Evolutionary conservation across 2,888 invertebrate genomes (phyloP).

Genomic region (Megalurothrips usitatus): DNA sequence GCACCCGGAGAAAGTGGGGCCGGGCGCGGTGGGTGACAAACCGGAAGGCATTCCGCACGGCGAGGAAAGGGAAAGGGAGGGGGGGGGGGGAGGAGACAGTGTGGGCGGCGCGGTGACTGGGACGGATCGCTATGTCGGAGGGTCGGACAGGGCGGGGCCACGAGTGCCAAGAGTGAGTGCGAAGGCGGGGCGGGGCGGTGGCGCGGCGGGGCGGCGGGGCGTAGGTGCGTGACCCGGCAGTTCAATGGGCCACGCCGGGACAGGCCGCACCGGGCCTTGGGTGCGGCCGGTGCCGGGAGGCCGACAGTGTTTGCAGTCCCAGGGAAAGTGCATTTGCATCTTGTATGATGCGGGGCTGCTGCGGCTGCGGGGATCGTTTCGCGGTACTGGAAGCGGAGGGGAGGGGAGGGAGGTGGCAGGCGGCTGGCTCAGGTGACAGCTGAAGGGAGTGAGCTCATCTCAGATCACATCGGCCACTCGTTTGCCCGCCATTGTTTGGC

Average conservation of each 20-base stretch:
- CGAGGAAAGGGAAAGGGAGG: neutral
- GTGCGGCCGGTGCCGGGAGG: neutral
- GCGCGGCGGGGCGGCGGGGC: neutral
- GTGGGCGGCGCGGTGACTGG: neutral
- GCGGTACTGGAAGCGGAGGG: too few relatives aligned
- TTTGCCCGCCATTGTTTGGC: neutral
- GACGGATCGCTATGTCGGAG: neutral
- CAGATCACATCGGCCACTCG: neutral
- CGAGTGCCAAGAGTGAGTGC: neutral
- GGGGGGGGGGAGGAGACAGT: neutral
- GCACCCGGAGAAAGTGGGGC: neutral
- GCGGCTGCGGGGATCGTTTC: too few relatives aligned
- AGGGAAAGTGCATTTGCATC: conserved; percentile 22
- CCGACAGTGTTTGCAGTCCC: neutral
- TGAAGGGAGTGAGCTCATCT: too few relatives aligned
- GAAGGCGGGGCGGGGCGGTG: neutral
- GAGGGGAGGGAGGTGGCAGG: too few relatives aligned
- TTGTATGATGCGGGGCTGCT: neutral
- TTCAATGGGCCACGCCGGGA: neutral
- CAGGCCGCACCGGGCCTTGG: too few relatives aligned
- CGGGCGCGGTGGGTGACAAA: neutral
- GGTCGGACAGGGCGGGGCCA: neutral
- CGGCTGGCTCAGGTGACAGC: too few relatives aligned
- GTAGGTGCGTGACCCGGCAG: neutral
- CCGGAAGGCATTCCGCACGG: neutral